phyloP scores from a whole-genome alignment of 1,140 invertebrate species.

The Dolichoris vasculosae region DNA sequence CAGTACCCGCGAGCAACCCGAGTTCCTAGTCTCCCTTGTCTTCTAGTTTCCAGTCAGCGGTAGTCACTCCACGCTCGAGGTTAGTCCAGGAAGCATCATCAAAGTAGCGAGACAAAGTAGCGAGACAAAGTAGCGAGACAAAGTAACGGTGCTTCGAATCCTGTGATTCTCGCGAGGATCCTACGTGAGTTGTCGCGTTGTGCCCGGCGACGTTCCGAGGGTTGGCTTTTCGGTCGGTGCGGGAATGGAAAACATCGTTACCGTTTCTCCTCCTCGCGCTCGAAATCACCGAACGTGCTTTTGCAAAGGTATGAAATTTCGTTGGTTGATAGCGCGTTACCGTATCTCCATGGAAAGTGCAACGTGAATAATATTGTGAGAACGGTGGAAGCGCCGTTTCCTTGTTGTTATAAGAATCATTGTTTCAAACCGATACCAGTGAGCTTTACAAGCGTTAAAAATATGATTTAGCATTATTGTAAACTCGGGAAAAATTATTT shows the following conservation, averaged over 20 bases:
- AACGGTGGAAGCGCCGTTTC: background rate
- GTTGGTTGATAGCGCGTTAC: background rate
- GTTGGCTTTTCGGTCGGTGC: background rate
- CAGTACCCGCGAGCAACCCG: background rate
- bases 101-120: too few species aligned
- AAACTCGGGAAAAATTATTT: background rate
- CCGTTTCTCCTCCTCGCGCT: too few species aligned
- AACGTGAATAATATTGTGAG: background rate
- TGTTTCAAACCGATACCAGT: background rate
- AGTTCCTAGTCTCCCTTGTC: background rate
- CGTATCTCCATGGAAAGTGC: background rate
- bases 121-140: too few species aligned
- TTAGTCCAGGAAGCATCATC: conserved; percentile 69
- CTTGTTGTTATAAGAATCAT: background rate
- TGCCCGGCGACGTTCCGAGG: too few species aligned
- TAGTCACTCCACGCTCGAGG: conserved; percentile 68
- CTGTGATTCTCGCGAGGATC: background rate
- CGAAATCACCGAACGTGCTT: background rate
- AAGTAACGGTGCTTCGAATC: background rate
- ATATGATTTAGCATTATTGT: background rate
- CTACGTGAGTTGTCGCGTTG: too few species aligned
- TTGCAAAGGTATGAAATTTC: background rate
- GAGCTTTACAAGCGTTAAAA: background rate
- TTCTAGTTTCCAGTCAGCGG: conserved; percentile 36
- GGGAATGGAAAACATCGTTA: too few species aligned